Percentiles rank a stretch among this genome's conserved stretches.
Evolutionary conservation across 2,113 vertebrate species (phyloP).

Genomic region (Sinocyclocheilus anshuiensis): DNA sequence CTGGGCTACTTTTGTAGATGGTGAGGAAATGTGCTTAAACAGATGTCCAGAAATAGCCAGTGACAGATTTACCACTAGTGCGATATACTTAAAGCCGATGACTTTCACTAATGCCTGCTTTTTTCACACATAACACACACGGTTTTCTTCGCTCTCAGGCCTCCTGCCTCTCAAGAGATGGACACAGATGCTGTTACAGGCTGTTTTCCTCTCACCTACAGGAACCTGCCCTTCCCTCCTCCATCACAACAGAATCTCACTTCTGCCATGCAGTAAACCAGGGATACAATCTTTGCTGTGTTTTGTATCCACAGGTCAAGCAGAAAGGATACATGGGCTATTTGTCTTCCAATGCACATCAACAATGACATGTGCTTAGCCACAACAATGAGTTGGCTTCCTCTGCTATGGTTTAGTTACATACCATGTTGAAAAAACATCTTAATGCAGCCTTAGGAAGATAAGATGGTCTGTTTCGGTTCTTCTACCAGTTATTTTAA

Average conservation of each 20-base stretch:
- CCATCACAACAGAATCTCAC: neutral
- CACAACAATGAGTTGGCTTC: slow-evolving; percentile 6
- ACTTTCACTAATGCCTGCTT: neutral
- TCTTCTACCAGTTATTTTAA: neutral
- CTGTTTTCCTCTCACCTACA: slow-evolving; percentile 14
- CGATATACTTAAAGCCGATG: neutral
- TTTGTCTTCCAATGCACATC: neutral
- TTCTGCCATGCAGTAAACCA: slow-evolving; percentile 6
- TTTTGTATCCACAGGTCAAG: neutral
- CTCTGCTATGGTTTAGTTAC: neutral
- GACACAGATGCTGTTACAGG: slow-evolving; percentile 8
- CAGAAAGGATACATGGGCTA: neutral
- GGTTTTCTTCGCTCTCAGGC: neutral
- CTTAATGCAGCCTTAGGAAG: neutral
- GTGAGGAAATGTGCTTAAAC: slow-evolving; percentile 1
- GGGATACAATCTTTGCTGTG: neutral
- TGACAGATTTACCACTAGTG: neutral
- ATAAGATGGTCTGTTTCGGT: neutral
- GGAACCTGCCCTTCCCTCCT: neutral
- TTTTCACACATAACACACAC: neutral
- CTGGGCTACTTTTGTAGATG: no score
- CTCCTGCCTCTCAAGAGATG: neutral
- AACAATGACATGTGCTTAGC: neutral
- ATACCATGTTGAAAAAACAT: neutral
- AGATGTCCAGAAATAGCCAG: neutral